These are phyloP conservation scores for Cephus pygmeus DNA, from an alignment of 2,888 invertebrate genomes.

Conservation along the genomic window DNA sequence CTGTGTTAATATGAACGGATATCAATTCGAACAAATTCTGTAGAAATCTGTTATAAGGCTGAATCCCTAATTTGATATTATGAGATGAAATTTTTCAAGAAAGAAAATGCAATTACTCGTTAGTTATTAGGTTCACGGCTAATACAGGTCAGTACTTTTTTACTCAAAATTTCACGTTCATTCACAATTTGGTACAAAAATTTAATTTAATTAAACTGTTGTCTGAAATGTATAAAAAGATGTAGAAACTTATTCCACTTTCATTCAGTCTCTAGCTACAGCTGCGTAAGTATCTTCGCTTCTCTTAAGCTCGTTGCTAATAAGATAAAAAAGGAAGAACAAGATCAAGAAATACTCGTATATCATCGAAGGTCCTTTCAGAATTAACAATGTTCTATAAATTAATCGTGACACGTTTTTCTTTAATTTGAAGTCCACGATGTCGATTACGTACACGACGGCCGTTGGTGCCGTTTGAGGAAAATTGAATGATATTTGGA, in stretches of 20 bases:
- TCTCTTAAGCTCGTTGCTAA: background rate
- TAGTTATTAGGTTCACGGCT: too few relatives aligned
- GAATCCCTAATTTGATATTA: too few relatives aligned
- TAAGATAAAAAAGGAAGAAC: background rate
- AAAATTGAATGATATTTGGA: slow-evolving; percentile 76
- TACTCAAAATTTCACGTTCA: too few relatives aligned
- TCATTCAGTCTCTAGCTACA: slow-evolving; percentile 29
- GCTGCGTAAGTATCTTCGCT: slow-evolving; percentile 20
- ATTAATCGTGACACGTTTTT: background rate
- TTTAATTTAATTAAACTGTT: slow-evolving; percentile 4
- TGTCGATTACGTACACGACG: slow-evolving; percentile 69
- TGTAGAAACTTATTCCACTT: slow-evolving; percentile 5
- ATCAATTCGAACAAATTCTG: too few relatives aligned
- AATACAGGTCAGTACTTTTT: too few relatives aligned
- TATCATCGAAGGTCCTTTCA: background rate
- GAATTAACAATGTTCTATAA: background rate
- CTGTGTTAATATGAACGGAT: too few relatives aligned
- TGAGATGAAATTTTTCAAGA: too few relatives aligned
- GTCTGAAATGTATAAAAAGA: slow-evolving; percentile 19
- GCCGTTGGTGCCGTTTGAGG: slow-evolving; percentile 72
- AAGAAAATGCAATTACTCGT: too few relatives aligned
- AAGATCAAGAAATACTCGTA: background rate
- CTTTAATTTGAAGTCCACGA: slow-evolving; percentile 1
- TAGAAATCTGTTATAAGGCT: too few relatives aligned
- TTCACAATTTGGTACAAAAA: too few relatives aligned